phyloP scores from a whole-genome alignment of 2,113 vertebrate genomes.

The Limanda limanda region DNA sequence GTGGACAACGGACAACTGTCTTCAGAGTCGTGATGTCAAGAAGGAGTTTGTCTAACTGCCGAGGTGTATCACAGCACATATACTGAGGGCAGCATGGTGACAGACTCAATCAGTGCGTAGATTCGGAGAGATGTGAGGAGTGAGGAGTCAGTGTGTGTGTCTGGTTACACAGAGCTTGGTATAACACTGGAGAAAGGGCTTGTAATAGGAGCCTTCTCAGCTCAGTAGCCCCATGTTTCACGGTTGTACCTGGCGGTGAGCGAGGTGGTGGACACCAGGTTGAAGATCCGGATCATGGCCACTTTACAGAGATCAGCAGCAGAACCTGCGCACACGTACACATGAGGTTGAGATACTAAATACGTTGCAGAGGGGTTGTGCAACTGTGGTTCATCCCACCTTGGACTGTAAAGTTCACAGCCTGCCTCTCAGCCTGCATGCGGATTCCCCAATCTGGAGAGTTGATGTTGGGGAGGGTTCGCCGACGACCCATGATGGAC shows the following conservation, averaged over 20 bases:
- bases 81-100: too few relatives aligned
- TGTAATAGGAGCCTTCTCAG: not conserved
- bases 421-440: slow-evolving; percentile 92
- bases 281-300: slow-evolving; percentile 91
- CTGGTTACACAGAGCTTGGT: not conserved
- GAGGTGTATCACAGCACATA: too few relatives aligned
- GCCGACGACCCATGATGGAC: slow-evolving; percentile 90
- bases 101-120: not conserved
- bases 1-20: too few relatives aligned
- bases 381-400: slow-evolving; percentile 73
- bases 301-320: slow-evolving; percentile 95
- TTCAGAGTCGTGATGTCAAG: too few relatives aligned
- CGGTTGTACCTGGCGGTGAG: slow-evolving; percentile 87
- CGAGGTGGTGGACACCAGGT: slow-evolving; percentile 80
- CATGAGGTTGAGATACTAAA: not conserved
- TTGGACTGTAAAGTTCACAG: slow-evolving; percentile 95
- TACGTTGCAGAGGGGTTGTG: too few relatives aligned
- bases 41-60: too few relatives aligned
- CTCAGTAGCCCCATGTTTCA: accelerated
- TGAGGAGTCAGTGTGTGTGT: not conserved
- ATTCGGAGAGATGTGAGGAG: not conserved
- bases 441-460: slow-evolving; percentile 82
- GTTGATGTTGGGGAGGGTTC: slow-evolving; percentile 85
- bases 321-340: slow-evolving; percentile 82
- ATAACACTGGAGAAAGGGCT: not conserved